phyloP scores from a whole-genome alignment of 2,797 vertebrate genomes.

The Petrocephalus schoutedeni region DNA sequence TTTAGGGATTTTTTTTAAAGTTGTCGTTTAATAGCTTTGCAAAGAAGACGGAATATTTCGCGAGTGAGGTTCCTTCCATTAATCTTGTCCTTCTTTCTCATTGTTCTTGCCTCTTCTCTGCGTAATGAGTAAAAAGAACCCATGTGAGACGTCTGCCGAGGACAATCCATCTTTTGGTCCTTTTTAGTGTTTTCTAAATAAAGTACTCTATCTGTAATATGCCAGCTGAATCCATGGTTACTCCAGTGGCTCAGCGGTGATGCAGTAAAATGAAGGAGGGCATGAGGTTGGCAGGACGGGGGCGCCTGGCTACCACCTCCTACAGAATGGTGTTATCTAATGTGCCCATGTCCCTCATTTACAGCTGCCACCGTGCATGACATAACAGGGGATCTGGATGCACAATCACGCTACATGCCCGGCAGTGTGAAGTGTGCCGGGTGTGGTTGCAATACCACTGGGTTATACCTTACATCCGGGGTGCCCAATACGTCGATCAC shows the following conservation, averaged over 20 bases:
- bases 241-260: background rate
- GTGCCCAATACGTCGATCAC: too few relatives aligned
- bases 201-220: background rate
- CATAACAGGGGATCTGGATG: background rate
- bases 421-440: background rate
- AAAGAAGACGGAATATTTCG: background rate
- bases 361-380: background rate
- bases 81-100: background rate
- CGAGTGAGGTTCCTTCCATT: background rate
- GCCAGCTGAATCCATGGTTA: background rate
- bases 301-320: background rate
- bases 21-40: background rate
- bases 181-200: background rate
- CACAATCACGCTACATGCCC: background rate
- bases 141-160: background rate
- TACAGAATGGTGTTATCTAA: background rate
- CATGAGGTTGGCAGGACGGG: background rate
- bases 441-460: background rate
- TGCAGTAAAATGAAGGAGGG: background rate
- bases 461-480: background rate
- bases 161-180: background rate
- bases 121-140: background rate
- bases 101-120: background rate
- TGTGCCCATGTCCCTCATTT: background rate
- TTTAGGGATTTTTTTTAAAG: background rate